Percentiles rank a stretch among this genome's conserved stretches.
Evolutionary conservation across 2,888 invertebrate species (phyloP).

Genomic region (Phyto melanocephala): DNA sequence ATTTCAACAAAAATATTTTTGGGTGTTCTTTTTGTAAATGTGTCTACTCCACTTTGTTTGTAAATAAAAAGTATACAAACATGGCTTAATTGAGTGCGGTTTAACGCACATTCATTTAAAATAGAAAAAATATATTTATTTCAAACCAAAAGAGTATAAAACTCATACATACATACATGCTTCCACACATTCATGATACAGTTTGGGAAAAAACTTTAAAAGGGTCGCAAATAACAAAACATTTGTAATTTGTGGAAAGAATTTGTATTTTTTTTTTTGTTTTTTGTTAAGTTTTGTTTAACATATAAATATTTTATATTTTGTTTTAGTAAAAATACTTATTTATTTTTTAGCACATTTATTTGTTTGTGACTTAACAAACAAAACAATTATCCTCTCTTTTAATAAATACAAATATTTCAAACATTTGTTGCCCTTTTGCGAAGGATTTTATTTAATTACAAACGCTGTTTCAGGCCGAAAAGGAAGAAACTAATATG

Average conservation of each 20-base stretch:
- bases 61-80: slow-evolving; percentile 17
- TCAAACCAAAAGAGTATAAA: neutral
- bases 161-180: no score
- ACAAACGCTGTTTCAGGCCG: neutral
- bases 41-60: slow-evolving; percentile 69
- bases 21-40: slow-evolving; percentile 60
- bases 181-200: slow-evolving; percentile 8
- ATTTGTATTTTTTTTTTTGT: neutral
- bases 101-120: slow-evolving; percentile 58
- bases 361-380: slow-evolving; percentile 36
- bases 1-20: neutral
- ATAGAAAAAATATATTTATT: slow-evolving; percentile 16
- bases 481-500: slow-evolving; percentile 27
- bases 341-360: slow-evolving; percentile 40
- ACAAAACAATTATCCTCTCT: slow-evolving; percentile 51
- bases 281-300: slow-evolving; percentile 1
- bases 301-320: slow-evolving; percentile 29
- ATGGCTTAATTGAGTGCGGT: slow-evolving; percentile 63
- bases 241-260: slow-evolving; percentile 21
- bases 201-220: slow-evolving; percentile 17
- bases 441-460: slow-evolving; percentile 38
- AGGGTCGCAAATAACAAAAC: slow-evolving; percentile 57
- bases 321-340: slow-evolving; percentile 37
- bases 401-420: slow-evolving; percentile 63
- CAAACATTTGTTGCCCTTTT: slow-evolving; percentile 54